phyloP scores from a whole-genome alignment of 1,140 invertebrate species.

The Subanguina moxae region DNA sequence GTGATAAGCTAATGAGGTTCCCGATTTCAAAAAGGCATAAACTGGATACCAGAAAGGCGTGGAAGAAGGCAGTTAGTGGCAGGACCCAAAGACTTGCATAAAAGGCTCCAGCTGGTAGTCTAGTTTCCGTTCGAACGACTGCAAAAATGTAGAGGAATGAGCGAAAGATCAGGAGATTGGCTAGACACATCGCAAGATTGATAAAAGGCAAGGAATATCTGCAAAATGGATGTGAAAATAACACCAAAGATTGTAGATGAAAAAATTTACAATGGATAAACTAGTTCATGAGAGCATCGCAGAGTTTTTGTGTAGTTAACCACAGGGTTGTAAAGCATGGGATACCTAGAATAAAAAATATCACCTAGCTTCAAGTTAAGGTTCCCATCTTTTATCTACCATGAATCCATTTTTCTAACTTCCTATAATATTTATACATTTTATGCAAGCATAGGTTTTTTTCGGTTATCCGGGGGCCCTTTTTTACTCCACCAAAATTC shows the following conservation, averaged over 20 bases:
- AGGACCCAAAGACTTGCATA: conserved; percentile 92
- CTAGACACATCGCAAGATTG: conserved; percentile 78
- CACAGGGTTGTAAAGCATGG: conserved; percentile 83
- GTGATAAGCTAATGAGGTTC: not conserved
- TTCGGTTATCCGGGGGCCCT: no score
- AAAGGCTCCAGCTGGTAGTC: conserved; percentile 69
- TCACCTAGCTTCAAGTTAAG: no score
- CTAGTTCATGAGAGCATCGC: conserved; percentile 90
- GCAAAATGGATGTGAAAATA: conserved; percentile 53
- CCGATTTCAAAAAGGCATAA: not conserved
- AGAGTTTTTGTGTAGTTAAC: conserved; percentile 82
- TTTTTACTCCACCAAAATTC: no score
- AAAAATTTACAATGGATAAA: conserved; percentile 84
- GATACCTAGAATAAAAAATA: conserved; percentile 65
- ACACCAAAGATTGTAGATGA: conserved; percentile 1
- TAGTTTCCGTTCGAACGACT: conserved; percentile 68
- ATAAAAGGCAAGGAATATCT: conserved; percentile 91
- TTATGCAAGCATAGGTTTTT: no score
- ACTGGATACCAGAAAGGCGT: conserved; percentile 80
- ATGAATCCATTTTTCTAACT: no score
- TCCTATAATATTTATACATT: no score
- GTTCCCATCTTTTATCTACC: no score
- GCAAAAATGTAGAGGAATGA: conserved; percentile 64
- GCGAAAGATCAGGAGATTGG: conserved; percentile 75
- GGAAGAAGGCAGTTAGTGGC: conserved; percentile 78